Evolutionary conservation across 2,113 vertebrate species (phyloP), one percentile per base, ranked within the genome.

Genomic region (Cololabis saira): DNA sequence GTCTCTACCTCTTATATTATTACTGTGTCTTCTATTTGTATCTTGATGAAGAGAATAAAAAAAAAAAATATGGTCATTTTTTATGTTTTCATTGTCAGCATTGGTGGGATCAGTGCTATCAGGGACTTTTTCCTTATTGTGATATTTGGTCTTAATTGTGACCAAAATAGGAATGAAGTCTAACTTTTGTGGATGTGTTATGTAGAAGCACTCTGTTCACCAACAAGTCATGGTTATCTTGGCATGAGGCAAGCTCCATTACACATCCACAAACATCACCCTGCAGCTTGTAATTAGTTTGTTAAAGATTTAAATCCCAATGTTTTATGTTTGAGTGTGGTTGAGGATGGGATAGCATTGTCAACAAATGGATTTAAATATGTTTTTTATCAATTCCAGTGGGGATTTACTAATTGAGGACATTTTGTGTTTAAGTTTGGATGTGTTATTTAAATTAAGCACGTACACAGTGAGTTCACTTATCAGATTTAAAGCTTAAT

Each of bases 401-500:
- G 44, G 64, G 59, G 37, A 53, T 45, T 43, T 42, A 57, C 68
- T 71, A 1, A 61, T 49, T 70, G 21, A 43, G 2, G 48, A 52
- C n/a, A 12, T 17, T 58, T 48, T 52, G 14, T 74, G 56, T 59
- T 53, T 63, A 44, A 50, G 40, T 40, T 41, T 6, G 17, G 17
- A 5, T 62, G 61, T 82, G 55, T 48, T 58, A 30, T 47, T 73
- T 47, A 70, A 76, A 49, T 5, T 19, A 43, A 43, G 16, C 48
- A 55, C 54, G 61, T n/a, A 68, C 54, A 60, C 21, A 14, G 42
- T 2, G 68, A 17, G 67, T 24, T 40, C 16, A 73, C 67, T 78
- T 80, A 82, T 89, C 84, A 84, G 54, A 86, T 86, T 74, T 60
- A 55, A 50, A 86, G 83, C 82, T 87, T 89, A 78, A 89, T 89